Evolutionary conservation across 1,140 invertebrate genomes (phyloP).

Genomic region (Vanessa tameamea): DNA sequence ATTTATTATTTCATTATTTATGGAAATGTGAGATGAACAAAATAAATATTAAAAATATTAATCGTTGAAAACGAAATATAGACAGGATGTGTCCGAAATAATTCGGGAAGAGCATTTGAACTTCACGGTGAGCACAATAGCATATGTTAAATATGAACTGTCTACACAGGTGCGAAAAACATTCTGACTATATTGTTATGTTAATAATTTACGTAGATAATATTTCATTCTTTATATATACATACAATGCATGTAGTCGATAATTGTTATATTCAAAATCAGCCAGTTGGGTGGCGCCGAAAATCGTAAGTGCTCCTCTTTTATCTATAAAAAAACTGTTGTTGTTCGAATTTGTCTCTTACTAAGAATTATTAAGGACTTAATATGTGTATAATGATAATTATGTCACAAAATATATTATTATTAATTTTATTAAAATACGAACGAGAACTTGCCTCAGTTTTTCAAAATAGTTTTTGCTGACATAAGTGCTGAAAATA

Average conservation of each 20-base stretch:
- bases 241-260: not conserved
- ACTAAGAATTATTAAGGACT: no score
- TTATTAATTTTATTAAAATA: no score
- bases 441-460: no score
- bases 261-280: slow-evolving; percentile 10
- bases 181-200: slow-evolving; percentile 11
- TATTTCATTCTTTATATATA: not conserved
- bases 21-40: slow-evolving; percentile 30
- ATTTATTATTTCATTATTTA: slow-evolving; percentile 26
- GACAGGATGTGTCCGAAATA: not conserved
- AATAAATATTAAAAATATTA: no score
- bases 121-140: not conserved
- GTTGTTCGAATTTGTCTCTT: no score
- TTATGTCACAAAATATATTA: no score
- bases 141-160: not conserved
- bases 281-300: slow-evolving; percentile 7
- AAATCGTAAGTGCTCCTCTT: not conserved
- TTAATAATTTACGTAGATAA: slow-evolving; percentile 2
- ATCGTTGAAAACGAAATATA: no score
- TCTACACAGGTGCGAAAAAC: slow-evolving; percentile 8
- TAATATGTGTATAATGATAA: no score
- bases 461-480: no score
- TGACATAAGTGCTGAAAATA: no score
- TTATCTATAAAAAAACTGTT: no score
- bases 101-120: not conserved